phyloP scores from a whole-genome alignment of 2,113 vertebrate species.

The Poeciliopsis turrubarensis region DNA sequence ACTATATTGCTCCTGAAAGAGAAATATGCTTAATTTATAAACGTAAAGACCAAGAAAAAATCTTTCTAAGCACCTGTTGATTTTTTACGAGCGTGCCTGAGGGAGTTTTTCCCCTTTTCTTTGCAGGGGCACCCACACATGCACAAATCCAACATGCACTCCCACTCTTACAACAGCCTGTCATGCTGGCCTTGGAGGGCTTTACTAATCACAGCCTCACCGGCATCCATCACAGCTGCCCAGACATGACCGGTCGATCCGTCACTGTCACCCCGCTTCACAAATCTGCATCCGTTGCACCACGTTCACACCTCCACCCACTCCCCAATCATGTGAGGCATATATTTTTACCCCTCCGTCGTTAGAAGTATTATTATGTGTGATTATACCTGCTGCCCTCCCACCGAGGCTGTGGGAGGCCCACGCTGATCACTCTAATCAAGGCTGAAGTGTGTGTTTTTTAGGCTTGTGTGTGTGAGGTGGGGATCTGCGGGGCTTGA shows the following conservation, averaged over 20 bases:
- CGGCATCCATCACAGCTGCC: conserved; percentile 77
- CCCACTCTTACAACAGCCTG: conserved; percentile 31
- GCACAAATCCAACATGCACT: conserved; percentile 8
- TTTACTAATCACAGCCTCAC: conserved; percentile 74
- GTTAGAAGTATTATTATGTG: conserved; percentile 77
- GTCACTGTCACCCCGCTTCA: conserved; percentile 68
- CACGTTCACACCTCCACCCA: conserved; percentile 31
- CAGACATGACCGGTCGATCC: conserved; percentile 69
- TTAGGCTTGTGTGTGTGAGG: conserved; percentile 32
- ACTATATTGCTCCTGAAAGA: conserved; percentile 29
- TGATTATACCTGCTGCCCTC: conserved; percentile 77
- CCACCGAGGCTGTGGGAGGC: conserved; percentile 68
- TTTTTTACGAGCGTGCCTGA: conserved; percentile 27
- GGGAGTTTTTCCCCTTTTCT: conserved; percentile 24
- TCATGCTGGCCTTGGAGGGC: conserved; percentile 64
- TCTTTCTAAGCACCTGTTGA: conserved; percentile 43
- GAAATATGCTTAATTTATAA: conserved; percentile 19
- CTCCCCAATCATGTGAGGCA: conserved; percentile 59
- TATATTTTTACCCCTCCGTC: conserved; percentile 76
- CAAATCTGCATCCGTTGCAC: conserved; percentile 53
- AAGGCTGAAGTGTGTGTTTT: conserved; percentile 62
- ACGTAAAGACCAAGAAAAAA: conserved; percentile 31
- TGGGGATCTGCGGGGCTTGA: conserved; percentile 64
- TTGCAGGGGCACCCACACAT: conserved; percentile 20
- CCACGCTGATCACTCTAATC: conserved; percentile 75